Evolutionary conservation across 1,140 invertebrate genomes (phyloP).

Genomic region (Drosophila nigrodunni): DNA sequence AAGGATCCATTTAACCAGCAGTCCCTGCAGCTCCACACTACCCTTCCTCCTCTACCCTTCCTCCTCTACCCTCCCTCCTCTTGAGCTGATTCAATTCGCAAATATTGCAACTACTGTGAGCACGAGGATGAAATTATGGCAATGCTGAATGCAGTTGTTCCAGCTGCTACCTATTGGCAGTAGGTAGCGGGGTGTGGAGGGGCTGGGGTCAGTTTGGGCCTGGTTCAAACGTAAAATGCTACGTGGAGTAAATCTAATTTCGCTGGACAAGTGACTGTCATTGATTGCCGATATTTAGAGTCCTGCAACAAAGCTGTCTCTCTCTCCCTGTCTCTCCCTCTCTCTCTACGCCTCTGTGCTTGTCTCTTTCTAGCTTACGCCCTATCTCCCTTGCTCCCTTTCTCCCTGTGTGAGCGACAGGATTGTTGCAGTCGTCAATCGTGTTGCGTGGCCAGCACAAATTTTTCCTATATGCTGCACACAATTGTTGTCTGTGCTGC

Average conservation of each 20-base stretch:
- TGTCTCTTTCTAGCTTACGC: background rate
- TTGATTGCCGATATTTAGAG: conserved; percentile 73
- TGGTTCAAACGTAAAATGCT: conserved; percentile 60
- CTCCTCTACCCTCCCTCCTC: too few relatives aligned
- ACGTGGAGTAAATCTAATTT: conserved; percentile 76
- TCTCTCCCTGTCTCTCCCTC: background rate
- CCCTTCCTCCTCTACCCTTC: background rate
- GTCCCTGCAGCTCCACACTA: background rate
- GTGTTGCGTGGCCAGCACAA: conserved; percentile 69
- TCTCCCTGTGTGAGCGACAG: conserved; percentile 35
- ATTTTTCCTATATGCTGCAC: conserved; percentile 61
- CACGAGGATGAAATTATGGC: conserved; percentile 70
- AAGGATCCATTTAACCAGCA: background rate
- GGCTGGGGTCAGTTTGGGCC: background rate
- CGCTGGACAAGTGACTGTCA: conserved; percentile 76
- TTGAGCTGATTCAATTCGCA: conserved; percentile 69
- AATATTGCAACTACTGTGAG: conserved; percentile 56
- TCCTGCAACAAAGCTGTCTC: conserved; percentile 25
- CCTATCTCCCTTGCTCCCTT: background rate
- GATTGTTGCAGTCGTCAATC: conserved; percentile 73
- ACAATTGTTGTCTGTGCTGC: conserved; percentile 43
- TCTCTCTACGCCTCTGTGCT: background rate
- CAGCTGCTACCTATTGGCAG: conserved; percentile 45
- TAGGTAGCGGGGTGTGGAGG: background rate
- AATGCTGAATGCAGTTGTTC: conserved; percentile 54